Conservation (phyloP, 2,797 vertebrate genomes). For the Anguilla anguilla region DNA sequence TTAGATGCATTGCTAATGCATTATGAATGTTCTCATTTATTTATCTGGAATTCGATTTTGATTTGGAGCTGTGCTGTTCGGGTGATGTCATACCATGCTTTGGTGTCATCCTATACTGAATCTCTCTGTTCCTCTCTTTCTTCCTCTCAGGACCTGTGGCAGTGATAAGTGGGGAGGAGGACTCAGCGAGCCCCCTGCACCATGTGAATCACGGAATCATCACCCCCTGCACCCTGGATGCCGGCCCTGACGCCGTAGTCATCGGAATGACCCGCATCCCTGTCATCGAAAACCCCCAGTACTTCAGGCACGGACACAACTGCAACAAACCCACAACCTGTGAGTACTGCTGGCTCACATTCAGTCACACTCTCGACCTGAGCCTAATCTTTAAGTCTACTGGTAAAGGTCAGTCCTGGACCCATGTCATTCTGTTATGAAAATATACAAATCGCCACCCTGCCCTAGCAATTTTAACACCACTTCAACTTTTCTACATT, state of each 20-base stretch:
- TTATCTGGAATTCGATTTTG: conserved; percentile 1
- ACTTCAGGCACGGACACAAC: conserved; percentile 96
- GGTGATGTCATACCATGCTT: neutral
- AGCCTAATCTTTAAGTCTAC: neutral
- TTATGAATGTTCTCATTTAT: conserved; percentile 16
- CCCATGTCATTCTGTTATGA: no score
- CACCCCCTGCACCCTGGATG: conserved; percentile 88
- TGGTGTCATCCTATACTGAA: neutral
- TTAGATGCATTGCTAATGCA: conserved; percentile 1
- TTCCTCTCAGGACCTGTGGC: conserved; percentile 85
- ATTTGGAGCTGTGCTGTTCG: neutral
- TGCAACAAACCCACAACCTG: conserved; percentile 95
- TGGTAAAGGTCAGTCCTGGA: neutral
- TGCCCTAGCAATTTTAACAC: no score
- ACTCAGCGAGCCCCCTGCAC: conserved; percentile 96
- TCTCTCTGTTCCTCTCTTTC: conserved; percentile 1
- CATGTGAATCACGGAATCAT: conserved; percentile 97
- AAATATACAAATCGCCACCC: no score
- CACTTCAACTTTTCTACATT: neutral
- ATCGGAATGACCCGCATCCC: conserved; percentile 99
- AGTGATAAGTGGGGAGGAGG: conserved; percentile 96
- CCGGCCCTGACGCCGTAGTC: conserved; percentile 89
- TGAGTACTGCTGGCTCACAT: conserved; percentile 70
- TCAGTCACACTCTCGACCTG: neutral
- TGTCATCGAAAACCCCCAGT: conserved; percentile 95